Evolutionary conservation across 2,888 invertebrate species (phyloP).

Genomic region (Trachelus troglodyta): DNA sequence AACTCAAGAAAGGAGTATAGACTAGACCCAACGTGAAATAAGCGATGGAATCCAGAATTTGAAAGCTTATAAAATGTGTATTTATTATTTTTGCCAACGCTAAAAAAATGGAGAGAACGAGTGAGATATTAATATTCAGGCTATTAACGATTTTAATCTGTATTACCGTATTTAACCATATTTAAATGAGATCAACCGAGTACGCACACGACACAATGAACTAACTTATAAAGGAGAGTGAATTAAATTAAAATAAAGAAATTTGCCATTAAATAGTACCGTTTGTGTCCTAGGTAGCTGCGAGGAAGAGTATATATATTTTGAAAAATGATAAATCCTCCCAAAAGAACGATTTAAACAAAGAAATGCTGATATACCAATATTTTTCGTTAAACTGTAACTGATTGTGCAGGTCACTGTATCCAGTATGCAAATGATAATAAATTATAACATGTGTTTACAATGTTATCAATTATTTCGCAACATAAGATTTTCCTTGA

Average conservation of each 20-base stretch:
- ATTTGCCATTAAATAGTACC: constrained; percentile 12
- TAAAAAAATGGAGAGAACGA: neutral
- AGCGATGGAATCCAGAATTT: neutral
- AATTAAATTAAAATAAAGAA: neutral
- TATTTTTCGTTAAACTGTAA: constrained; percentile 45
- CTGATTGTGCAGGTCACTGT: constrained; percentile 49
- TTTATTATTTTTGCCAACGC: neutral
- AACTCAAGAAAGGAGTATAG: neutral
- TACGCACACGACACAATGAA: constrained; percentile 15
- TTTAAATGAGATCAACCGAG: constrained; percentile 7
- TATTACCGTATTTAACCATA: neutral
- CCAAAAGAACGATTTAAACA: constrained; percentile 24
- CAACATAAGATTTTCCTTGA: neutral
- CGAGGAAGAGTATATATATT: constrained; percentile 39
- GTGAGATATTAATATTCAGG: neutral
- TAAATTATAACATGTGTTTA: constrained; percentile 53
- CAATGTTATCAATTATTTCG: constrained; percentile 18
- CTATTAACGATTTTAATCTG: neutral
- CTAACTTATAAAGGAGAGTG: neutral
- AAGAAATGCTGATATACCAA: constrained; percentile 19
- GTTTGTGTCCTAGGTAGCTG: constrained; percentile 37
- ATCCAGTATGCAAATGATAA: constrained; percentile 46
- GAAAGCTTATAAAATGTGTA: neutral
- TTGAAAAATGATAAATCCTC: constrained; percentile 29
- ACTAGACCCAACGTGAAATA: neutral